Evolutionary conservation across 2,888 invertebrate genomes (phyloP).

Genomic region (Amphipoea lucens): DNA sequence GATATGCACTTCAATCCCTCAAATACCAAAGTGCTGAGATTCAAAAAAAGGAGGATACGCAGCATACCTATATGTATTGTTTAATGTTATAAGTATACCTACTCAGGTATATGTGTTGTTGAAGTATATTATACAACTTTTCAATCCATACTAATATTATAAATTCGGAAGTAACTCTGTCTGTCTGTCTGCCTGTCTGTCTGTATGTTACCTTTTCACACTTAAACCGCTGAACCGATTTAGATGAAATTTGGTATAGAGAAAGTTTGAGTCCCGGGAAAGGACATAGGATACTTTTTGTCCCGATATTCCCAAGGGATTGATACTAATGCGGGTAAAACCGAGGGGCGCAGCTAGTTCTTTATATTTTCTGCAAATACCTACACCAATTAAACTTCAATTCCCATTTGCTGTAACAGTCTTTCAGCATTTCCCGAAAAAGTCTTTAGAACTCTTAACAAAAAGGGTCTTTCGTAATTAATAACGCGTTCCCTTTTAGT

Average conservation of each 20-base stretch:
- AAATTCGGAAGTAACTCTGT: too few species aligned
- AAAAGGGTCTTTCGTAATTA: conserved; percentile 63
- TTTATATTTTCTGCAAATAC: not conserved
- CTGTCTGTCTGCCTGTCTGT: too few species aligned
- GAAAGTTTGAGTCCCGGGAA: too few species aligned
- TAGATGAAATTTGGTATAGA: too few species aligned
- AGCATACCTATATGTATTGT: not conserved
- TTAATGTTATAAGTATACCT: not conserved
- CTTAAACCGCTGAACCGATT: too few species aligned
- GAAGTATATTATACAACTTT: not conserved
- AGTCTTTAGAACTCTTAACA: conserved; percentile 28
- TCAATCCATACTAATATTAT: too few species aligned
- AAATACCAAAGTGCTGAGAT: conserved; percentile 24
- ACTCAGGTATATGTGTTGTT: not conserved
- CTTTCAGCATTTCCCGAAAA: not conserved
- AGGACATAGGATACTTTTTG: too few species aligned
- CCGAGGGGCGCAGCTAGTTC: too few species aligned
- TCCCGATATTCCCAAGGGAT: too few species aligned
- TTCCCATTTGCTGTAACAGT: not conserved
- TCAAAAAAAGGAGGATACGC: not conserved
- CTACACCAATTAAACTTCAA: conserved; percentile 5
- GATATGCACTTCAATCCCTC: conserved; percentile 1
- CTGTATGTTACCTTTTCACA: too few species aligned
- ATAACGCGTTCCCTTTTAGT: conserved; percentile 58
- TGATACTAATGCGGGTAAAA: too few species aligned